These are phyloP conservation scores for Drosophila jambulina DNA, from an alignment of 1,140 invertebrate species.

Conservation along the genomic window DNA sequence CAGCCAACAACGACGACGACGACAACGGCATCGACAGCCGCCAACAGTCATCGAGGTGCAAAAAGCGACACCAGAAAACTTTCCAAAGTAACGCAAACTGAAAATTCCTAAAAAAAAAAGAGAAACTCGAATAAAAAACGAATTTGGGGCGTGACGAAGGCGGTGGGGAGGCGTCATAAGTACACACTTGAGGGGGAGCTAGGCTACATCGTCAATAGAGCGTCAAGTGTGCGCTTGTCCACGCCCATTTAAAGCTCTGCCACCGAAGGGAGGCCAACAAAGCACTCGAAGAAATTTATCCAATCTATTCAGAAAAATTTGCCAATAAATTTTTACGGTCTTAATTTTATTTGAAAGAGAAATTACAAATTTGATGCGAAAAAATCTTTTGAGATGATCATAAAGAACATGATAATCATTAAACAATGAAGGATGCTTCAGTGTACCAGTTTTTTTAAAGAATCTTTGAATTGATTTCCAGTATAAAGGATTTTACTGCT, in stretches of 20 bases:
- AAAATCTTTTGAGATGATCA: not conserved
- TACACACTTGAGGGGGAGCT: slow-evolving; percentile 67
- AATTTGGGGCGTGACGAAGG: slow-evolving; percentile 32
- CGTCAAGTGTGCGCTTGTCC: slow-evolving; percentile 72
- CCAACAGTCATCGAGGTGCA: slow-evolving; percentile 72
- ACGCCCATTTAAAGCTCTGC: slow-evolving; percentile 69
- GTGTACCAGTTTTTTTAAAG: too few relatives aligned
- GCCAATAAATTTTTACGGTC: too few relatives aligned
- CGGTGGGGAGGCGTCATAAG: slow-evolving; percentile 58
- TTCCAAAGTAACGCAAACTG: slow-evolving; percentile 67
- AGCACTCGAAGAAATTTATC: not conserved
- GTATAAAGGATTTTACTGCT: too few relatives aligned
- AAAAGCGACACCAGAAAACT: slow-evolving; percentile 71
- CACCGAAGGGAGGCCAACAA: slow-evolving; percentile 16
- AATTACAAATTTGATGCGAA: too few relatives aligned
- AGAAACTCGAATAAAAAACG: slow-evolving; percentile 5
- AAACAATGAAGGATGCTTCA: too few relatives aligned
- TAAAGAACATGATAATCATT: too few relatives aligned
- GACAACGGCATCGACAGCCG: slow-evolving; percentile 52
- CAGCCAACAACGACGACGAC: slow-evolving; percentile 51
- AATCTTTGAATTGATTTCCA: too few relatives aligned
- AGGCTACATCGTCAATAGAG: slow-evolving; percentile 66
- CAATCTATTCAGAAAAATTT: not conserved
- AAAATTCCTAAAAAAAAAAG: slow-evolving; percentile 52
- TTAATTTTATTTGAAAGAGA: too few relatives aligned